These are phyloP conservation scores for Enteromius radiatus DNA, from an alignment of 2,797 vertebrate genomes.

Conservation along the genomic window DNA sequence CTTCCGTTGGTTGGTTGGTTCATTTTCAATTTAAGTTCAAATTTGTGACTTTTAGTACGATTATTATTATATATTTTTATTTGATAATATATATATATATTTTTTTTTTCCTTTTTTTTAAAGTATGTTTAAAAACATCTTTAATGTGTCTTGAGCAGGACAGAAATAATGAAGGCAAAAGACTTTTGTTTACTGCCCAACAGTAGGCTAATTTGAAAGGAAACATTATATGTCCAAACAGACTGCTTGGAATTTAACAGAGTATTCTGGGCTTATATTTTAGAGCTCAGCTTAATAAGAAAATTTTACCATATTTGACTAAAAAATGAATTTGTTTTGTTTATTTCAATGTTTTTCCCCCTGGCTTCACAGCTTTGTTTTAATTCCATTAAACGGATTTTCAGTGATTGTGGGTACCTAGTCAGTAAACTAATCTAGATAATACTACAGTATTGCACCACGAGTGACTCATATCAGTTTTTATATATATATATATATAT, in stretches of 20 bases:
- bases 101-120: no score
- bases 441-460: not conserved
- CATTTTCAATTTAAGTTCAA: not conserved
- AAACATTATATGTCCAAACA: not conserved
- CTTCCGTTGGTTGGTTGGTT: not conserved
- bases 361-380: not conserved
- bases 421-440: not conserved
- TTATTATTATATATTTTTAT: not conserved
- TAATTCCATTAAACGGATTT: not conserved
- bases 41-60: not conserved
- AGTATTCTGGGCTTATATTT: not conserved
- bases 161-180: not conserved
- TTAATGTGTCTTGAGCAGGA: not conserved
- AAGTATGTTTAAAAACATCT: not conserved
- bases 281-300: not conserved
- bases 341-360: not conserved
- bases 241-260: not conserved
- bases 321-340: no score
- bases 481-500: not conserved
- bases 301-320: not conserved
- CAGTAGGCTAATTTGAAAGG: not conserved
- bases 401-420: not conserved
- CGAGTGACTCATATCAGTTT: not conserved
- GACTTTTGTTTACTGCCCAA: not conserved
- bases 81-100: no score